Evolutionary conservation across 2,888 invertebrate genomes (phyloP).

Genomic region (Glyphotaelius pellucidus): DNA sequence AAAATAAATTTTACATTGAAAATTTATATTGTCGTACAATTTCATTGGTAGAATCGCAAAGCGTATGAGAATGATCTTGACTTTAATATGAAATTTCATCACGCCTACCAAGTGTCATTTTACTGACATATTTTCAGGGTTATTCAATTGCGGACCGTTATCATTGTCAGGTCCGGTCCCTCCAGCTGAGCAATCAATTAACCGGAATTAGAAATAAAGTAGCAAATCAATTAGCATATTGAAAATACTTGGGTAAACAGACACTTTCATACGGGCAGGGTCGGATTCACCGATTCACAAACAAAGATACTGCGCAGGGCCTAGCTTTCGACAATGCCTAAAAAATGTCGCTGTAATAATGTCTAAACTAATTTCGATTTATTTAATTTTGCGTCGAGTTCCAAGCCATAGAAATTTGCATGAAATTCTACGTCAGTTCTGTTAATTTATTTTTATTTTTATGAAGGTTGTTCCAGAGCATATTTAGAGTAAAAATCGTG

Average conservation of each 20-base stretch:
- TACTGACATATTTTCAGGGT: slow-evolving; percentile 41
- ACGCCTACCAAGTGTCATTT: neutral
- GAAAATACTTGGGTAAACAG: neutral
- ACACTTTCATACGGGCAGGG: neutral
- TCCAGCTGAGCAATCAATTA: neutral
- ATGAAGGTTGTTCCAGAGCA: no score
- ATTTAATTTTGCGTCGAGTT: no score
- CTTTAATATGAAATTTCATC: slow-evolving; percentile 34
- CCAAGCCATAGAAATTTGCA: no score
- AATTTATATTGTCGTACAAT: no score
- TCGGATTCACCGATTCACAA: neutral
- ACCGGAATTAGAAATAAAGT: neutral
- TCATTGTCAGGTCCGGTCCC: neutral
- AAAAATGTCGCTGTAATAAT: no score
- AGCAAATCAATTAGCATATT: neutral
- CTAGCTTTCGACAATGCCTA: neutral
- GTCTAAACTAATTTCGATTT: no score
- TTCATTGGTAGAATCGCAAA: neutral
- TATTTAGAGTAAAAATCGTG: no score
- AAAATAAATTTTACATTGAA: no score
- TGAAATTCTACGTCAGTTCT: no score
- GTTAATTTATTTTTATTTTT: no score
- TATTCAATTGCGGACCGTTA: neutral
- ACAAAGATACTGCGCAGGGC: neutral
- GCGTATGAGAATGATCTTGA: neutral